These are phyloP conservation scores for Drosophila putrida DNA, from an alignment of 2,888 invertebrate genomes.

Conservation along the genomic window DNA sequence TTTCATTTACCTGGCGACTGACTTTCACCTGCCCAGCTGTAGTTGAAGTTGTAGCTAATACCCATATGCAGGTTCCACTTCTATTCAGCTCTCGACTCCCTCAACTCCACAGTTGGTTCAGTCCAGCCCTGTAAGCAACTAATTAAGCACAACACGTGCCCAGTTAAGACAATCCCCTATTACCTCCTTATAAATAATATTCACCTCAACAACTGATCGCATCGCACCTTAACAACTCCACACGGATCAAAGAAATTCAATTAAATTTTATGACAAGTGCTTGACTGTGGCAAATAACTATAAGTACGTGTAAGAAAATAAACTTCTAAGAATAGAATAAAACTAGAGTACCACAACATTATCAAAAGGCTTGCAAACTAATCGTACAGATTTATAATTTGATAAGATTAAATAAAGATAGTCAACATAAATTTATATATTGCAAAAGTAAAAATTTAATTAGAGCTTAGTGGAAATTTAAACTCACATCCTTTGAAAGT, in stretches of 20 bases:
- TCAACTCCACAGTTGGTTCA: not conserved
- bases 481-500: too few species aligned
- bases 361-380: too few species aligned
- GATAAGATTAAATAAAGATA: too few species aligned
- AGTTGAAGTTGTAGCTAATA: constrained; percentile 7
- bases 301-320: constrained; percentile 6
- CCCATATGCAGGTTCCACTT: constrained; percentile 27
- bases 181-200: not conserved
- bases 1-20: constrained; percentile 52
- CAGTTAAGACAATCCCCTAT: constrained; percentile 20
- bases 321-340: not conserved
- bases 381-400: too few species aligned
- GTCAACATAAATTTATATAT: too few species aligned
- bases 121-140: constrained; percentile 23
- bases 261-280: constrained; percentile 48
- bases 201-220: not conserved
- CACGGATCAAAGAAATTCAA: constrained; percentile 43
- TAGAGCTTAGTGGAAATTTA: too few species aligned
- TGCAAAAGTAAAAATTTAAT: too few species aligned
- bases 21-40: constrained; percentile 55
- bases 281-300: constrained; percentile 2
- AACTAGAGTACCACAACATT: too few species aligned
- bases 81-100: not conserved
- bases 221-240: constrained; percentile 5
- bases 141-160: constrained; percentile 57